Evolutionary conservation across 30 jellyfish, hydroid and myxozoan species (phyloP), one percentile per base, ranked within the genome.

Genomic region (Aurelia aurita complex sp. Pacific): DNA sequence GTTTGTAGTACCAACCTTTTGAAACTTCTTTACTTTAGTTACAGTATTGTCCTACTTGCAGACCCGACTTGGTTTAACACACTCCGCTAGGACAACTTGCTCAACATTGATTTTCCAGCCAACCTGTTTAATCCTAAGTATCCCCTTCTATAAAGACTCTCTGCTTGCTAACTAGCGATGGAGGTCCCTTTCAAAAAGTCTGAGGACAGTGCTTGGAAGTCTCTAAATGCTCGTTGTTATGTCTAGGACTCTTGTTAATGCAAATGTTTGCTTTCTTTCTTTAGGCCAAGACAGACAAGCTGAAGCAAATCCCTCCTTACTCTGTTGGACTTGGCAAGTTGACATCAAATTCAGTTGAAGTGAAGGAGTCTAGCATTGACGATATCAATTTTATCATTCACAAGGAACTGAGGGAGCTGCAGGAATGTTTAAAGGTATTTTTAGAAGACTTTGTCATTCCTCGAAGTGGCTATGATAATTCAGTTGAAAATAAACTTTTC

Each of bases 341-440:
- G 4, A 61, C 68, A 52, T 64, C 61, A 33, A 12, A 13, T 11
- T 32, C 71, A 11, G 76, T 38, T 12, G 53, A 19, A 64, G 79
- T 38, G 17, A 52, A 23, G 69, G 59, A 69, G 52, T 8, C 23
- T 12, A 35, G 53, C 29, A 59, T 51, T 2, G 46, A 14, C n/a
- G 83, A 50, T 1, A 53, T 12, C 67, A 81, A 81, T 35, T 13
- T 12, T 11, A 46, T 16, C 23, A 61, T 65, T 2, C 70, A 23
- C 34, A 23, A 68, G 35, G 69, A 67, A 54, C 70, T 81, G 67
- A 35, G 63, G 13, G 61, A 43, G 7, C 69, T 81, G 66, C 55
- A 32, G 19, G 33, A 52, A n/a, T 81, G 90, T 64, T 33, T 81
- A 18, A 55, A 81, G 90, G 83, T 69, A 81, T 81, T 81, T 60